Conservation (phyloP, 2,113 vertebrate genomes). For the Miniopterus natalensis region DNA sequence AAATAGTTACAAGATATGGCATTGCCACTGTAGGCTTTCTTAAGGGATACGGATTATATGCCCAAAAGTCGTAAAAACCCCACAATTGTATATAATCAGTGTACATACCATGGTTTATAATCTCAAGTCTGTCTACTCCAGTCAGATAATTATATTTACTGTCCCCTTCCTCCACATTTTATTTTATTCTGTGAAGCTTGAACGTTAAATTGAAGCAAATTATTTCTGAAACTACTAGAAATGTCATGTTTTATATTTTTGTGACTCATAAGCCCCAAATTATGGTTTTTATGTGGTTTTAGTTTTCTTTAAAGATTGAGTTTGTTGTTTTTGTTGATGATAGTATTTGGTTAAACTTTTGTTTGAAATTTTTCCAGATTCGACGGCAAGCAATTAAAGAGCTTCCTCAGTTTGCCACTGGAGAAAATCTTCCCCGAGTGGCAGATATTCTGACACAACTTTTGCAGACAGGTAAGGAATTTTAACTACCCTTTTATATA, state of each 20-base stretch:
- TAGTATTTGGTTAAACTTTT: conserved; percentile 12
- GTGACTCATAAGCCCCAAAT: not conserved
- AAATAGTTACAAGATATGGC: not conserved
- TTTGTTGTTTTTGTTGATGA: conserved; percentile 40
- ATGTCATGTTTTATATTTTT: conserved; percentile 42
- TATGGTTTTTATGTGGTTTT: conserved; percentile 13
- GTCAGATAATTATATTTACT: not conserved
- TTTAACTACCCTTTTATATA: not conserved
- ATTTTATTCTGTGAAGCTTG: conserved; percentile 40
- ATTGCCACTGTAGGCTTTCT: not conserved
- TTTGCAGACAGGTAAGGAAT: conserved; percentile 94
- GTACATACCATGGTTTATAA: not conserved
- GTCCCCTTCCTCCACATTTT: conserved; percentile 24
- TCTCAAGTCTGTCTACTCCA: not conserved
- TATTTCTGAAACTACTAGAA: conserved; percentile 43
- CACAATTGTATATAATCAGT: not conserved
- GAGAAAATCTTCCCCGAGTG: conserved; percentile 96
- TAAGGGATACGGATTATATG: not conserved
- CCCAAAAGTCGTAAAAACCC: not conserved
- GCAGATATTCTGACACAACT: conserved; percentile 98
- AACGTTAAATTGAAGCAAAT: conserved; percentile 11
- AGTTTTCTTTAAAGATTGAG: conserved; percentile 19
- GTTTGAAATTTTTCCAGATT: conserved; percentile 89
- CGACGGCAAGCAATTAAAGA: conserved; percentile 98
- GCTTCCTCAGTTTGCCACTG: conserved; percentile 96